Evolutionary conservation across 2,888 invertebrate genomes (phyloP), one percentile per base, ranked within the genome.

Genomic region (Aspidapion aeneum): DNA sequence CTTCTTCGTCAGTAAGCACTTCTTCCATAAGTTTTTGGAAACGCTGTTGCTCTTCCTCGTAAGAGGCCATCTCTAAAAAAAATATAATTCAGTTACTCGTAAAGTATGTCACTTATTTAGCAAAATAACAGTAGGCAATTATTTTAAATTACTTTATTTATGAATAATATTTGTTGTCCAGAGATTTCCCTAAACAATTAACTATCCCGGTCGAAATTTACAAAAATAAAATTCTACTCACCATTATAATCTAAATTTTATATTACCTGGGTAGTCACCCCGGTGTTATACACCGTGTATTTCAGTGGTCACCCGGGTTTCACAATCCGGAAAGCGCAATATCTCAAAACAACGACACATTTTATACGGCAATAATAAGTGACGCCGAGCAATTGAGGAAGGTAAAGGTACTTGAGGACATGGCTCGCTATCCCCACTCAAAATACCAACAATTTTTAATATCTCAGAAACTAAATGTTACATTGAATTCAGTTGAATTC

Each of bases 11-110:
- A 55, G 18, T 55, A 55, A 18, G 55, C 1, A 55, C 55, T 51
- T 65, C 55, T 55, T 51, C 50, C 69, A 70, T 16, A 63, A 60
- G 62, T 68, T 69, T 35, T 35, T 7, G 35, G 35, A 35, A 12
- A 35, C 35, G 35, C 12, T 35, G 35, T 35, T 35, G 35, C 35
- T 35, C 35, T 35, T 35, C 12, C 12, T 35, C 35, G 35, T 35
- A 35, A 35, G 35, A 35, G 12, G 35, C 35, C 35, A 35, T 12
- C 3, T 12, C 35, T 35, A 12, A 35, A 35, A 35, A 35, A 35
- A 35, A 7, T 7, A 35, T 7, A 35, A 35, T n/a, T n/a, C n/a
- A n/a, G n/a, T n/a, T n/a, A n/a, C n/a, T n/a, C n/a, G n/a, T n/a
- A n/a, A n/a, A n/a, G n/a, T n/a, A n/a, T n/a, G n/a, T n/a, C n/a